Evolutionary conservation across 2,797 vertebrate species (phyloP).

Genomic region (Sebastes baramenuke): DNA sequence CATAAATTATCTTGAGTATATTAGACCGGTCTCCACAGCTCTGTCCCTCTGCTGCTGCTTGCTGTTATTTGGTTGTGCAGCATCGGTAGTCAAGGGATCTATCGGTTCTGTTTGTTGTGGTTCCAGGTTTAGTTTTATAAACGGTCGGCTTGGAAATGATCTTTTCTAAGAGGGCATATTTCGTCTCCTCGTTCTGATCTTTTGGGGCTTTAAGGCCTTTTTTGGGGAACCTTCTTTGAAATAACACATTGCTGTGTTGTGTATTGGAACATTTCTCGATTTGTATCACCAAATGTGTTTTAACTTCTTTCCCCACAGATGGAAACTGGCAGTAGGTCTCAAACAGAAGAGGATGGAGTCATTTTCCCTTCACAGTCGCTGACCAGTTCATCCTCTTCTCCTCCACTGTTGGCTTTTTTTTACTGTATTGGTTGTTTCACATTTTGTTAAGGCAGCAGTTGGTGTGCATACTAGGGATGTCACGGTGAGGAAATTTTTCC

Average conservation of each 20-base stretch:
- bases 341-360: conserved; percentile 9
- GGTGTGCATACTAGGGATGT: background rate
- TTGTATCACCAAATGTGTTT: conserved; percentile 19
- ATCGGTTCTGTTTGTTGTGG: background rate
- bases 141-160: background rate
- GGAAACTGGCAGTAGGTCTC: conserved; percentile 44
- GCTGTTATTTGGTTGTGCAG: conserved; percentile 20
- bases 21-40: conserved; percentile 59
- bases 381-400: background rate
- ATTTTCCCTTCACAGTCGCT: conserved; percentile 13
- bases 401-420: background rate
- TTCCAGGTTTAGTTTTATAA: conserved; percentile 25
- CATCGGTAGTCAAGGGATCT: conserved; percentile 5
- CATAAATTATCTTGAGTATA: conserved; percentile 58
- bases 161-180: background rate
- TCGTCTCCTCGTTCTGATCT: background rate
- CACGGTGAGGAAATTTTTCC: no score
- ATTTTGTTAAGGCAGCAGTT: background rate
- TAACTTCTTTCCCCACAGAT: conserved; percentile 38
- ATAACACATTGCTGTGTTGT: conserved; percentile 10
- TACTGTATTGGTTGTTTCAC: background rate
- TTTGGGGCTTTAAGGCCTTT: background rate
- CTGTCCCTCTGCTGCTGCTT: conserved; percentile 24
- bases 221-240: background rate
- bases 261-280: conserved; percentile 17